These are phyloP conservation scores for Strigamia transsilvanica DNA, from an alignment of 2,888 invertebrate genomes.

Conservation along the genomic window DNA sequence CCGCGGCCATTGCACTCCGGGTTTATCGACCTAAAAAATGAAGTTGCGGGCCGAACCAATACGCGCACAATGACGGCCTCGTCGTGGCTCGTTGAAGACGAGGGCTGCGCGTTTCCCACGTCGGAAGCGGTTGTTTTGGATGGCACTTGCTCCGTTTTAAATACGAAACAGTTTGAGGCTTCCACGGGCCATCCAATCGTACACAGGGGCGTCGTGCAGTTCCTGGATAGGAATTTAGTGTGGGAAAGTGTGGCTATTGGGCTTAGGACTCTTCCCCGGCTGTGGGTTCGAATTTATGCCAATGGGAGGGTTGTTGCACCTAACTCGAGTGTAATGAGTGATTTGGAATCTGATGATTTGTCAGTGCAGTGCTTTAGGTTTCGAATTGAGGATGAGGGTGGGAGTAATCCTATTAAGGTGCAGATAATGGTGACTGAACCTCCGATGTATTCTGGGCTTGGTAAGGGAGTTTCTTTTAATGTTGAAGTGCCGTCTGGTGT, in stretches of 20 bases:
- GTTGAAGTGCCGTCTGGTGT: conserved; percentile 22
- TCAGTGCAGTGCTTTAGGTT: conserved; percentile 38
- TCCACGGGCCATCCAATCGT: not conserved
- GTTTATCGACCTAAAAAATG: not conserved
- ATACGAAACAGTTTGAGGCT: not conserved
- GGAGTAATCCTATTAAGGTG: conserved; percentile 17
- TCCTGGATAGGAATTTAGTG: not conserved
- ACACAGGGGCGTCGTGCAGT: conserved; percentile 14
- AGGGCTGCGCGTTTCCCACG: not conserved
- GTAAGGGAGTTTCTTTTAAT: not conserved
- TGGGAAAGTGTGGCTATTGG: conserved; percentile 35
- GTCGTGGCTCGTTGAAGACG: conserved; percentile 5
- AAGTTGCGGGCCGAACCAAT: not conserved
- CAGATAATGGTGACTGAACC: not conserved
- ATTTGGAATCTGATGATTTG: not conserved
- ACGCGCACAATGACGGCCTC: not conserved
- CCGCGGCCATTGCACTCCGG: conserved; percentile 64
- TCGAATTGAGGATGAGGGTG: conserved; percentile 43
- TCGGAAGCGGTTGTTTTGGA: conserved; percentile 40
- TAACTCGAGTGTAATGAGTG: not conserved
- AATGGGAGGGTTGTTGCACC: conserved; percentile 38
- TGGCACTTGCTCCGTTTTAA: conserved; percentile 13
- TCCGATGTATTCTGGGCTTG: not conserved
- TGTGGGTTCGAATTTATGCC: conserved; percentile 27
- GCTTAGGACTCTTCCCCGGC: conserved; percentile 2